Percentiles rank a stretch among this genome's conserved stretches.
Evolutionary conservation across 1,140 invertebrate genomes (phyloP).

Genomic region (Trinorchestia longiramus): DNA sequence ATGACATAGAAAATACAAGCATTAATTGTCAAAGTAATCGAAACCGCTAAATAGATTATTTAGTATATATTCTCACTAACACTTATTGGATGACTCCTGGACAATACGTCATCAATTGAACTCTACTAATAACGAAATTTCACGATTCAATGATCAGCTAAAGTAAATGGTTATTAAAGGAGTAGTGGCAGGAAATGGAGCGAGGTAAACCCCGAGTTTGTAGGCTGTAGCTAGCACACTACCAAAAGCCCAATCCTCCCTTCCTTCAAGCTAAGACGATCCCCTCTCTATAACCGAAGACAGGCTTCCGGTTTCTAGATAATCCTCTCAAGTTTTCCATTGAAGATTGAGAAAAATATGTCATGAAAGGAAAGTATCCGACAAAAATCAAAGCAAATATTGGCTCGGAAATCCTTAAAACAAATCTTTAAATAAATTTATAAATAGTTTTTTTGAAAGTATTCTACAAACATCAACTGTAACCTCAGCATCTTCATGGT

Average conservation of each 20-base stretch:
- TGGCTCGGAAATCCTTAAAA: constrained; percentile 40
- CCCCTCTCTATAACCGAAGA: neutral
- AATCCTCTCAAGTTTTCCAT: neutral
- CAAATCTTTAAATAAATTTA: constrained; percentile 48
- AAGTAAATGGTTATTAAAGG: constrained; percentile 41
- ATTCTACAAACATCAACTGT: neutral
- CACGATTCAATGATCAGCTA: constrained; percentile 22
- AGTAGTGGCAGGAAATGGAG: constrained; percentile 36
- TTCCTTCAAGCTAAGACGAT: neutral
- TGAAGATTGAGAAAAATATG: neutral
- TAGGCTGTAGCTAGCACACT: constrained; percentile 14
- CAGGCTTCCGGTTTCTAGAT: neutral
- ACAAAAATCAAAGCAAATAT: neutral
- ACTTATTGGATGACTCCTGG: constrained; percentile 20
- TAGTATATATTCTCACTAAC: constrained; percentile 11
- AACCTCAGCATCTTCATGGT: neutral
- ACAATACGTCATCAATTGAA: constrained; percentile 24
- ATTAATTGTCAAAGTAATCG: neutral
- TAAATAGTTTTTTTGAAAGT: constrained; percentile 28
- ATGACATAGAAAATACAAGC: constrained; percentile 38
- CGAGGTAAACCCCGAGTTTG: constrained; percentile 23
- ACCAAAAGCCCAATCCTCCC: neutral
- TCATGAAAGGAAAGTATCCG: neutral
- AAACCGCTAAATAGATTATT: constrained; percentile 17
- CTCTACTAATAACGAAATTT: constrained; percentile 33